These are phyloP conservation scores for Flexamia atlantica DNA, from an alignment of 2,888 invertebrate species.

Conservation along the genomic window DNA sequence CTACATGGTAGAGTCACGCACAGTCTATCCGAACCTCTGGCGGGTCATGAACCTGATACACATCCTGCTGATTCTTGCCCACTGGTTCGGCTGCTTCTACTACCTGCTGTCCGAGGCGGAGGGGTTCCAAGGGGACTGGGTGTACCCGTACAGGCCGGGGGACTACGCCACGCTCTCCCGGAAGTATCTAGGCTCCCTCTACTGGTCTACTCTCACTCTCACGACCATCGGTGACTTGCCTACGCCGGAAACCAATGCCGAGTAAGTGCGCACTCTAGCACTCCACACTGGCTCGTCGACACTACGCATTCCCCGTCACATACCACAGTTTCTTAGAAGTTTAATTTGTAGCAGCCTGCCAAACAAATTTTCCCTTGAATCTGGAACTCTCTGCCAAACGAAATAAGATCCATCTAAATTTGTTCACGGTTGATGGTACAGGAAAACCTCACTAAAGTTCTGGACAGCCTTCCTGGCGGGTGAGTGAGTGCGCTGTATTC, in stretches of 20 bases:
- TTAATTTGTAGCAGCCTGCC: too few species aligned
- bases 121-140: conserved; percentile 89
- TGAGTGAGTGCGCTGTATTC: too few species aligned
- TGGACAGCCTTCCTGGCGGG: too few species aligned
- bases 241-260: conserved; percentile 96
- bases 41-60: conserved; percentile 96
- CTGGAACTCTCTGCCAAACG: too few species aligned
- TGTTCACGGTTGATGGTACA: too few species aligned
- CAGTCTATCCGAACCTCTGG: conserved; percentile 97
- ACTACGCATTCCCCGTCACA: too few species aligned
- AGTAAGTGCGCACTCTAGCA: too few species aligned
- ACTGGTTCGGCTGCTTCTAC: conserved; percentile 99
- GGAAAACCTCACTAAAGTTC: too few species aligned
- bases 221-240: conserved; percentile 98
- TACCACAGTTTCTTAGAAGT: too few species aligned
- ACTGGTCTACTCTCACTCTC: conserved; percentile 97
- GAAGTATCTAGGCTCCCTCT: conserved; percentile 95
- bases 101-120: conserved; percentile 95
- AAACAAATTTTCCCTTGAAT: too few species aligned
- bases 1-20: conserved; percentile 97
- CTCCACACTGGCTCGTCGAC: too few species aligned
- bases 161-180: conserved; percentile 93
- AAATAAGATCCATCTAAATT: too few species aligned
- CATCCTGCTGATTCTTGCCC: conserved; percentile 94
- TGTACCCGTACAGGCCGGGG: conserved; percentile 91